Conservation (phyloP, 1,140 invertebrate species). For the Mactra quadrangularis region DNA sequence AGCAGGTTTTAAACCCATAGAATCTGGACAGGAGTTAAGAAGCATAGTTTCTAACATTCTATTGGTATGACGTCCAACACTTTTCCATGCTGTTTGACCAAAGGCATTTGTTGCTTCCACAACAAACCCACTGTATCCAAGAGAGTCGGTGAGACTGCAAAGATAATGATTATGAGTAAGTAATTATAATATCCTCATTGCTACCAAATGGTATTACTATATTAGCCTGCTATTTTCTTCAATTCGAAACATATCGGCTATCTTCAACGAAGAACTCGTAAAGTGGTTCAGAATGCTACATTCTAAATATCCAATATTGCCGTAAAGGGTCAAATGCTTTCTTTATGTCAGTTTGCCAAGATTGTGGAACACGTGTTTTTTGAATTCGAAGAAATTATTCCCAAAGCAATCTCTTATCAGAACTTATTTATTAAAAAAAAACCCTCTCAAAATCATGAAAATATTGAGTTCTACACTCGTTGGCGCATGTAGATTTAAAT, state of each 20-base stretch:
- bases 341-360: too few relatives aligned
- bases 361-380: too few relatives aligned
- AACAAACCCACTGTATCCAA: conserved; percentile 43
- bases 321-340: too few relatives aligned
- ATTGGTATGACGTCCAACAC: conserved; percentile 35
- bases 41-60: conserved; percentile 35
- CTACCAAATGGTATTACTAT: not conserved
- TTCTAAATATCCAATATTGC: not conserved
- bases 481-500: too few relatives aligned
- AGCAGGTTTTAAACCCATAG: not conserved
- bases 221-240: not conserved
- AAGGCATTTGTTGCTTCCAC: conserved; percentile 30
- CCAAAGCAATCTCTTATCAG: too few relatives aligned
- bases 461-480: too few relatives aligned
- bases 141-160: conserved; percentile 20
- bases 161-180: not conserved
- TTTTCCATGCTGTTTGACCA: conserved; percentile 50
- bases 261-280: not conserved
- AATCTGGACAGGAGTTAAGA: conserved; percentile 25
- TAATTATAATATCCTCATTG: not conserved
- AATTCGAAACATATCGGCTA: not conserved
- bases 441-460: too few relatives aligned
- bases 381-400: too few relatives aligned
- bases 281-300: not conserved
- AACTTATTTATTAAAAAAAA: too few relatives aligned